Evolutionary conservation across 1,140 invertebrate genomes (phyloP).

Genomic region (Araneus ventricosus): DNA sequence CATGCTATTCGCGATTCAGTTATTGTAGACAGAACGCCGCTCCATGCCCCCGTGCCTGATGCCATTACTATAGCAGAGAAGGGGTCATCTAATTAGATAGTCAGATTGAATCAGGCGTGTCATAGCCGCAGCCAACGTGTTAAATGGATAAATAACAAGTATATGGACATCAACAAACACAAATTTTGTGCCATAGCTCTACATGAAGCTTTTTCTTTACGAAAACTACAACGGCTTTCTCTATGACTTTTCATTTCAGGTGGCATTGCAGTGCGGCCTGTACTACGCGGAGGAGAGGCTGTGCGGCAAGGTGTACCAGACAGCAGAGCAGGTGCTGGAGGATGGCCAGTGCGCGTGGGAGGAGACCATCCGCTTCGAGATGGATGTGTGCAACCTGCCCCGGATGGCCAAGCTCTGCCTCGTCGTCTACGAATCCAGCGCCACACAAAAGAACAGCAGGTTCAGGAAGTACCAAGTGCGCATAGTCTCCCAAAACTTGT

Average conservation of each 20-base stretch:
- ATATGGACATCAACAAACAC: too few species aligned
- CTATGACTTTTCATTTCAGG: conserved; percentile 80
- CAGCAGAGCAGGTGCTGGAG: conserved; percentile 82
- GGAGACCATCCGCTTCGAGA: conserved; percentile 89
- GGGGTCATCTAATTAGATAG: too few species aligned
- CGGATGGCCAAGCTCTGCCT: conserved; percentile 93
- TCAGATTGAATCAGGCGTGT: too few species aligned
- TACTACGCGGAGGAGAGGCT: conserved; percentile 92
- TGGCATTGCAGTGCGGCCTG: conserved; percentile 90
- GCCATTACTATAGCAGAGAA: too few species aligned
- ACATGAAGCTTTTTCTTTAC: conserved; percentile 41
- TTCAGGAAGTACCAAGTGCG: conserved; percentile 64
- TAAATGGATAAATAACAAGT: too few species aligned
- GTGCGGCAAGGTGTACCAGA: conserved; percentile 87
- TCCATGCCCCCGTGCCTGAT: too few species aligned
- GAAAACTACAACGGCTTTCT: too few species aligned
- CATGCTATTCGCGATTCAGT: too few species aligned
- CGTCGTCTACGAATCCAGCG: conserved; percentile 87
- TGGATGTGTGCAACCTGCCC: conserved; percentile 89
- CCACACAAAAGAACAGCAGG: conserved; percentile 60
- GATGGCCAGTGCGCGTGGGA: conserved; percentile 88
- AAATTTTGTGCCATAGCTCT: too few species aligned
- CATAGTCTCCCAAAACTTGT: too few species aligned
- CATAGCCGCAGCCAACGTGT: too few species aligned
- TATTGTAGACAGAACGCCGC: too few species aligned